phyloP scores from a whole-genome alignment of 2,113 vertebrate species.

The Antechinus flavipes region DNA sequence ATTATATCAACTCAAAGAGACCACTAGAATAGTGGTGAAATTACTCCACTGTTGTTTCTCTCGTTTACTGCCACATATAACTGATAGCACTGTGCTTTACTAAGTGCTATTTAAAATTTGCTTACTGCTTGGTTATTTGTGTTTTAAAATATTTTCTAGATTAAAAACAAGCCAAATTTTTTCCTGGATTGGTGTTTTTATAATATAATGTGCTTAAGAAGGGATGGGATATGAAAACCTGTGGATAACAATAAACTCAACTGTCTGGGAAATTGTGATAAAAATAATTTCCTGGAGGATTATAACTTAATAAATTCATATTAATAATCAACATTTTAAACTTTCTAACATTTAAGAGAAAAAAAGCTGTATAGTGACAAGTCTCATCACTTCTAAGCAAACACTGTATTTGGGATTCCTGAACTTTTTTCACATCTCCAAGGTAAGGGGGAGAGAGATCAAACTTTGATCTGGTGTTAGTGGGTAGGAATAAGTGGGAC shows the following conservation, averaged over 20 bases:
- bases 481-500: not conserved
- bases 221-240: not conserved
- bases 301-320: no score
- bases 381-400: not conserved
- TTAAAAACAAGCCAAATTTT: not conserved
- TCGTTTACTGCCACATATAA: not conserved
- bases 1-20: not conserved
- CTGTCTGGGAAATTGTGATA: no score
- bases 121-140: not conserved
- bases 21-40: not conserved
- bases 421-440: not conserved
- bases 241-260: no score
- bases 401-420: not conserved
- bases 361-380: no score
- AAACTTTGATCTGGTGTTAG: not conserved
- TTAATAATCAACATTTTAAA: no score
- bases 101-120: not conserved
- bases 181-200: not conserved
- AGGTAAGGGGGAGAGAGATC: not conserved
- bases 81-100: not conserved
- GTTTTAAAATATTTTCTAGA: not conserved
- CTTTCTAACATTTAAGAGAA: no score
- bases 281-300: no score
- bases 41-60: not conserved
- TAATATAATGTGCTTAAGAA: not conserved